These are phyloP conservation scores for Chitala chitala DNA, from an alignment of 2,113 vertebrate species.

Conservation along the genomic window DNA sequence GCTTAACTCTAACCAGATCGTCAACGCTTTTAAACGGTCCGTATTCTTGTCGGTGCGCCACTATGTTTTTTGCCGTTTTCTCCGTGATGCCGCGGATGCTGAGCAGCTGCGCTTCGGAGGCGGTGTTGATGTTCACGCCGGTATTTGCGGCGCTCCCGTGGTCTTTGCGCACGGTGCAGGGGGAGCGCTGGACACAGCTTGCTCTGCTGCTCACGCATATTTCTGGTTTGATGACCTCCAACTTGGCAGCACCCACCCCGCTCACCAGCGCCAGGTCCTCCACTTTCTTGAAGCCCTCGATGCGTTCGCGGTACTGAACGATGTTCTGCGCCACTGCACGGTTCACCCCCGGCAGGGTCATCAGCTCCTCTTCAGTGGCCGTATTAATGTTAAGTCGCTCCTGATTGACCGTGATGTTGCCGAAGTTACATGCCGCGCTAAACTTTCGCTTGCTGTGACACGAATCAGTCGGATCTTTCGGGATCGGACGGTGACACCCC, in stretches of 20 bases:
- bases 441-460: slow-evolving; percentile 82
- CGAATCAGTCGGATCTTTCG: slow-evolving; percentile 81
- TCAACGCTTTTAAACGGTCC: slow-evolving; percentile 79
- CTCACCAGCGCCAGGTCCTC: slow-evolving; percentile 93
- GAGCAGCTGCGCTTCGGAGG: slow-evolving; percentile 78
- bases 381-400: slow-evolving; percentile 93
- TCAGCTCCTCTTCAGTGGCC: slow-evolving; percentile 92
- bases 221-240: slow-evolving; percentile 87
- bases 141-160: slow-evolving; percentile 64
- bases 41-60: slow-evolving; percentile 68
- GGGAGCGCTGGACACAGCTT: slow-evolving; percentile 80
- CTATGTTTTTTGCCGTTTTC: slow-evolving; percentile 72
- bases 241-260: slow-evolving; percentile 83
- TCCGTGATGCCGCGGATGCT: slow-evolving; percentile 80
- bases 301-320: slow-evolving; percentile 88
- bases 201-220: slow-evolving; percentile 84
- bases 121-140: slow-evolving; percentile 80
- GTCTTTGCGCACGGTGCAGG: slow-evolving; percentile 68
- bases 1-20: slow-evolving; percentile 75
- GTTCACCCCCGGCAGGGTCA: slow-evolving; percentile 90
- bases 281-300: slow-evolving; percentile 88
- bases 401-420: slow-evolving; percentile 84
- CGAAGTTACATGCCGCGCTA: slow-evolving; percentile 93
- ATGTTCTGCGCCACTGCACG: slow-evolving; percentile 83
- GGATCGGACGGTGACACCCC: slow-evolving; percentile 92